Conservation (phyloP, 2,888 invertebrate species). For the Bombyx huttoni region DNA sequence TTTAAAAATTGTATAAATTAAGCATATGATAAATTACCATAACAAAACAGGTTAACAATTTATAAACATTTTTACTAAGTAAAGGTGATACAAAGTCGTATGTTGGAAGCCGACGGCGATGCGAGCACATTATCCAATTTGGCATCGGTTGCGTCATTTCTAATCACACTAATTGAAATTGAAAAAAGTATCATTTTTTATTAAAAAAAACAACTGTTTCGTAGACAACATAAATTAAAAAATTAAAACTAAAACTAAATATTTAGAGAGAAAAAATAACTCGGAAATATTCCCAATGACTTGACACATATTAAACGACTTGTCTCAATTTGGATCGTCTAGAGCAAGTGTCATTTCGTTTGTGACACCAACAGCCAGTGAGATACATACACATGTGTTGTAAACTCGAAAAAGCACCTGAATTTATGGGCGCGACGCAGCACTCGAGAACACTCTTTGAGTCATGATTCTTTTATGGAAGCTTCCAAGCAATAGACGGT, state of each 20-base stretch:
- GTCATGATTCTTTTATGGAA: slow-evolving; percentile 10
- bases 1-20: slow-evolving; percentile 43
- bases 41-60: slow-evolving; percentile 26
- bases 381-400: slow-evolving; percentile 13
- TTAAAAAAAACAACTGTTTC: too few relatives aligned
- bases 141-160: slow-evolving; percentile 30
- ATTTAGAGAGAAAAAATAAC: slow-evolving; percentile 23
- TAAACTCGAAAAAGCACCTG: slow-evolving; percentile 22
- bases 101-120: slow-evolving; percentile 19
- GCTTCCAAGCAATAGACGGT: slow-evolving; percentile 7
- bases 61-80: slow-evolving; percentile 13
- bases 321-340: slow-evolving; percentile 33
- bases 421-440: slow-evolving; percentile 15
- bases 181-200: too few relatives aligned
- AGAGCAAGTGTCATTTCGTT: slow-evolving; percentile 25
- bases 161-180: slow-evolving; percentile 45
- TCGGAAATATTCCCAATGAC: slow-evolving; percentile 16
- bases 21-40: slow-evolving; percentile 31
- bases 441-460: slow-evolving; percentile 7
- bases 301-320: slow-evolving; percentile 24
- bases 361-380: slow-evolving; percentile 25
- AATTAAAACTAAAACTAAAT: slow-evolving; percentile 1
- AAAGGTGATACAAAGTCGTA: slow-evolving; percentile 23
- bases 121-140: slow-evolving; percentile 41
- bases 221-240: too few relatives aligned